These are phyloP conservation scores for Bagarius yarrelli DNA, from an alignment of 2,113 vertebrate species.

Conservation along the genomic window DNA sequence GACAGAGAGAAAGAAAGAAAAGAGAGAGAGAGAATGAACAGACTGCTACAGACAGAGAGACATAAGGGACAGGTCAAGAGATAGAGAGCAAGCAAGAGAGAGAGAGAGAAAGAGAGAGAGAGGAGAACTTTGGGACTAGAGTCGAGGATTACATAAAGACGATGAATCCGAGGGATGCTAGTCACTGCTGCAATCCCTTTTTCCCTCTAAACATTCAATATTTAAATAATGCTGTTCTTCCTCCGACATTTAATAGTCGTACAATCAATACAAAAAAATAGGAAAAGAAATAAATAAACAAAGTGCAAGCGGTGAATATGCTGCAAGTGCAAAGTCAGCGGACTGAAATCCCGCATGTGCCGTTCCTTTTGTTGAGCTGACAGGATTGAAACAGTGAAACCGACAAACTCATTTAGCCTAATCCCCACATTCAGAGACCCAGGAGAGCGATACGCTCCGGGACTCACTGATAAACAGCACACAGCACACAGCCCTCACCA, in stretches of 20 bases:
- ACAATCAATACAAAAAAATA: conserved; percentile 9
- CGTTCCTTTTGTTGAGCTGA: conserved; percentile 56
- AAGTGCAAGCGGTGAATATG: conserved; percentile 45
- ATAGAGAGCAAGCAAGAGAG: no score
- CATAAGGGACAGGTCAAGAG: no score
- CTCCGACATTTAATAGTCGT: conserved; percentile 28
- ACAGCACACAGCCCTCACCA: conserved; percentile 4
- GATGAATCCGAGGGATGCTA: neutral
- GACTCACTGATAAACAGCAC: conserved; percentile 3
- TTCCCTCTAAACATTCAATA: conserved; percentile 31
- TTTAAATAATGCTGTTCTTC: conserved; percentile 27
- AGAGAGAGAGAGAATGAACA: no score
- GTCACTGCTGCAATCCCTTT: conserved; percentile 20
- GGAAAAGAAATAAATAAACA: conserved; percentile 29
- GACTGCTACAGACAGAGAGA: no score
- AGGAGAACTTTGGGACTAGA: neutral
- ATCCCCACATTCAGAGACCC: conserved; percentile 44
- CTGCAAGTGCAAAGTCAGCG: conserved; percentile 46
- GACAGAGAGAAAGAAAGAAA: no score
- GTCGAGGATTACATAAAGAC: conserved; percentile 16
- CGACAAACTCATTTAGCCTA: conserved; percentile 58
- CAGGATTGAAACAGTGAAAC: conserved; percentile 58
- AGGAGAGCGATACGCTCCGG: conserved; percentile 37
- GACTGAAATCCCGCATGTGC: conserved; percentile 54
- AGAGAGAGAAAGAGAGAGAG: neutral